Percentiles rank a stretch among this genome's conserved stretches.
Conservation (phyloP, 2,888 invertebrate species). For the Muscina levida region DNA sequence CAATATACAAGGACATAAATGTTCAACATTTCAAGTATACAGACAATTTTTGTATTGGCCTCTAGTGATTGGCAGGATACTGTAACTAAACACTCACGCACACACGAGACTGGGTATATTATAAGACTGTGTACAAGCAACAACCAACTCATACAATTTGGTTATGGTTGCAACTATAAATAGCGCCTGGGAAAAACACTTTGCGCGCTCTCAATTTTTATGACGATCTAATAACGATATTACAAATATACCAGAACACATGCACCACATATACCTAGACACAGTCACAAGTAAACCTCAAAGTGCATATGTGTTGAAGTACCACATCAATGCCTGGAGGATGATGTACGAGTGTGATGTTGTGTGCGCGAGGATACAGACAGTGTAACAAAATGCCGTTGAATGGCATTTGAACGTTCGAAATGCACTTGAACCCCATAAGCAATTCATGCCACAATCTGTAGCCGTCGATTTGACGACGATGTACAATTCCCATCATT, state of each 20-base stretch:
- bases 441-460: slow-evolving; percentile 24
- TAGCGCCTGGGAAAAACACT: slow-evolving; percentile 76
- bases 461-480: no score
- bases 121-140: no score
- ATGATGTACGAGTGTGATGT: slow-evolving; percentile 20
- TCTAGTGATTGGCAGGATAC: no score
- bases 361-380: slow-evolving; percentile 3
- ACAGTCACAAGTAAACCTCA: not conserved
- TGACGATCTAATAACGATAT: slow-evolving; percentile 70
- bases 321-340: not conserved
- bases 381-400: slow-evolving; percentile 23
- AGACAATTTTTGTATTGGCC: no score
- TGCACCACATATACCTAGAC: slow-evolving; percentile 10
- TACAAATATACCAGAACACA: slow-evolving; percentile 26
- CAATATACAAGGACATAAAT: no score
- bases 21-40: no score
- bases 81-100: no score
- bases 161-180: slow-evolving; percentile 69
- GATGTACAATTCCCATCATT: no score
- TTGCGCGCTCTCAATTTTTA: slow-evolving; percentile 67
- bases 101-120: no score
- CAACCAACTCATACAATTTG: slow-evolving; percentile 40
- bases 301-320: not conserved
- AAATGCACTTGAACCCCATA: slow-evolving; percentile 66
- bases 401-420: slow-evolving; percentile 31